A percentile compares a stretch with the other conserved stretches of the same genome.
Conservation (phyloP, 2,113 vertebrate genomes). For the Chauna torquata region DNA sequence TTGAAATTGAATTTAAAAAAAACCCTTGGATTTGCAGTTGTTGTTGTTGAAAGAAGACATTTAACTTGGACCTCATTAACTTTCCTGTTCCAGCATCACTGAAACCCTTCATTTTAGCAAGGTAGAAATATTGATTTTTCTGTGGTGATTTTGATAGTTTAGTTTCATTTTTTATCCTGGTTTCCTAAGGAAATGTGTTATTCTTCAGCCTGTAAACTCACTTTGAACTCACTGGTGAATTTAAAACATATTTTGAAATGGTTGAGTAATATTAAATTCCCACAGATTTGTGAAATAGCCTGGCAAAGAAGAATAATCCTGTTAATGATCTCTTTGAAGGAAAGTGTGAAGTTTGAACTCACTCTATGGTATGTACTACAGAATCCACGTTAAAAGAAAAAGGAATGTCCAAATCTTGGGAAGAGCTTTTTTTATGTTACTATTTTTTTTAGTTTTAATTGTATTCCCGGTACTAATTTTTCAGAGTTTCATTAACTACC, state of each 20-base stretch:
- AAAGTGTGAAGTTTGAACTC: neutral
- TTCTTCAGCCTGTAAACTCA: neutral
- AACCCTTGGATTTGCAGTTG: neutral
- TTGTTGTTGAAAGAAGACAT: neutral
- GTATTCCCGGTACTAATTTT: neutral
- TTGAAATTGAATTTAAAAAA: neutral
- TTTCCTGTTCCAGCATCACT: neutral
- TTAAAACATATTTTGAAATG: neutral
- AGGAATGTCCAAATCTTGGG: neutral
- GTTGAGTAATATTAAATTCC: neutral
- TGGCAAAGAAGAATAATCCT: neutral
- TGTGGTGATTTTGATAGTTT: neutral
- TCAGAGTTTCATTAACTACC: neutral
- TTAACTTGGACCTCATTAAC: neutral
- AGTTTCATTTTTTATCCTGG: neutral
- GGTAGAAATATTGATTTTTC: neutral
- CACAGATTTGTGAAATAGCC: neutral
- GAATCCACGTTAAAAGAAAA: neutral
- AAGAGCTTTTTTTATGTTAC: fast-evolving
- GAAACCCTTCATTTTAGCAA: neutral
- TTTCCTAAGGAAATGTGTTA: neutral
- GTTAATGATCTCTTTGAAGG: neutral
- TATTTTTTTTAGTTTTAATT: neutral
- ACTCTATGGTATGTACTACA: neutral
- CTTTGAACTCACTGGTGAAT: neutral